Evolutionary conservation across 1,140 invertebrate genomes (phyloP).

Genomic region (Asobara japonica): DNA sequence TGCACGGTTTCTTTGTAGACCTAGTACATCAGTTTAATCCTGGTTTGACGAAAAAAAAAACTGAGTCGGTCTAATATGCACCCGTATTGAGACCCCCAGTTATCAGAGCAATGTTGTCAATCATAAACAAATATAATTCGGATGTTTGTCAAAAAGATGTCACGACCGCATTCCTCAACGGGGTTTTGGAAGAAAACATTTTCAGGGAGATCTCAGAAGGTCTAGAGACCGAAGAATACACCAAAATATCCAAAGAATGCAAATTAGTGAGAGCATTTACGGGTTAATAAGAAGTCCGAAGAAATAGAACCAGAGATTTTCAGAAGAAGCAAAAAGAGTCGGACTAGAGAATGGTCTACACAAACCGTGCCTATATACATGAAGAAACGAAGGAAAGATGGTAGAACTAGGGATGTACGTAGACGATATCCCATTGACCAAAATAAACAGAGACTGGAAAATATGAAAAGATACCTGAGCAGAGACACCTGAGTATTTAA

Average conservation of each 20-base stretch:
- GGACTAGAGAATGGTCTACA: conserved; percentile 36
- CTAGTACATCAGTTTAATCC: too few species aligned
- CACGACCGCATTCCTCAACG: too few species aligned
- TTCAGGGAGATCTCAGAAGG: conserved; percentile 54
- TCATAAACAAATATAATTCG: conserved; percentile 44
- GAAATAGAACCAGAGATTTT: conserved; percentile 39
- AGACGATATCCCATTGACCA: conserved; percentile 32
- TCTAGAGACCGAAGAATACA: conserved; percentile 2
- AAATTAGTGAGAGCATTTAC: conserved; percentile 44
- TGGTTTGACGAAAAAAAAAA: too few species aligned
- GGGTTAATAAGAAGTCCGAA: conserved; percentile 42
- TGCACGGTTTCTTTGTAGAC: too few species aligned
- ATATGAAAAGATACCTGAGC: conserved; percentile 30
- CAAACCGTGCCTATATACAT: conserved; percentile 42
- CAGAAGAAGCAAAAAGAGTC: conserved; percentile 17
- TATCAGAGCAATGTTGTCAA: conserved; percentile 33
- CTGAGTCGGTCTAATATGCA: too few species aligned
- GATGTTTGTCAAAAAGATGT: conserved; percentile 47
- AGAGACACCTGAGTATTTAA: conserved; percentile 36
- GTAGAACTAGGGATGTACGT: conserved; percentile 24
- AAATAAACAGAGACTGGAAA: conserved; percentile 15
- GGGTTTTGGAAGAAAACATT: conserved; percentile 49
- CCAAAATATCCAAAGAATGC: conserved; percentile 26
- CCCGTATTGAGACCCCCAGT: conserved; percentile 44
- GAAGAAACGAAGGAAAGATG: conserved; percentile 27